Evolutionary conservation across 2,797 vertebrate species (phyloP), one percentile per base, ranked within the genome.

Genomic region (Emys orbicularis): DNA sequence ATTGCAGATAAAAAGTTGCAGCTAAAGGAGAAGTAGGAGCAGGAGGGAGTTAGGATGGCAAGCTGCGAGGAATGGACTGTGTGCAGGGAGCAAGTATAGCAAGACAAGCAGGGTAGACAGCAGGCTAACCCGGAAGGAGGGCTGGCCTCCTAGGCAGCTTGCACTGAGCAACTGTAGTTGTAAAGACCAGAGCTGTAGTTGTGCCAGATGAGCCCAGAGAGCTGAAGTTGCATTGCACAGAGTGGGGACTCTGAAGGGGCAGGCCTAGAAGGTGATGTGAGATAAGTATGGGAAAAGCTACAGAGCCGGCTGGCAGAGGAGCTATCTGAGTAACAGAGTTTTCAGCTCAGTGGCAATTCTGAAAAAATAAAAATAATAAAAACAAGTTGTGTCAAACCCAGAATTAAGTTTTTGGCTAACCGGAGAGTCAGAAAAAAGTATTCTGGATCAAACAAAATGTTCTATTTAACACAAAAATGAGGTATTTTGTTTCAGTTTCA

Each of bases 181-280:
- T 47, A 44, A 93, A 59, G 68, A 44, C 13, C 54, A 68, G 80
- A 87, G 72, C 34, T 89, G 79, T 92, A 92, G 44, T 49, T 9
- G 29, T 47, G 82, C 74, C 91, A 84, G n/a, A 52, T 41, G 88
- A n/a, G 25, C 27, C 1, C n/a, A 0, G 0, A 68, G 53, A 61
- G 23, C 12, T 27, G 74, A 47, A 31, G 74, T 47, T 77, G 44
- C 2, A 54, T 2, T 5, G 19, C 86, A 85, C 82, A 65, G 59
- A 85, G 86, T 3, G 9, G 76, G 50, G 54, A 88, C 34, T 89
- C 86, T 53, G 8, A 85, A 79, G 79, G 0, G 53, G 34, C 16
- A 25, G 41, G 57, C 90, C 53, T 77, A 27, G 41, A 82, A 65
- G 50, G 53, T 77, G 2, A 91, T 89, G 34, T 59, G 89, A 90